Evolutionary conservation across 2,113 vertebrate genomes (phyloP).

Genomic region (Glaucomys volans): DNA sequence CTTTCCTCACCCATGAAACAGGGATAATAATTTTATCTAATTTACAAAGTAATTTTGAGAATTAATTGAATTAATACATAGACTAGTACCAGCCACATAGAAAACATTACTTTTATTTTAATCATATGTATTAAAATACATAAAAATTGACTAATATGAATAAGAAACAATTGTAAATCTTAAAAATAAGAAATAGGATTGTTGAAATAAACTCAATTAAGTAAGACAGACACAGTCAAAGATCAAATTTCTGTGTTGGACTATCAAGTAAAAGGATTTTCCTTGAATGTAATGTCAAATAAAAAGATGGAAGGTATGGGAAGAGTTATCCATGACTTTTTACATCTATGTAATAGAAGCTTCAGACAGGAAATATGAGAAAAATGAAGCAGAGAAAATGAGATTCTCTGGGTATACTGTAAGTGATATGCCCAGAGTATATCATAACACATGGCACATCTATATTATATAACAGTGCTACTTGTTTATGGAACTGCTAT

Average conservation of each 20-base stretch:
- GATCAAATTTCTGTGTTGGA: not conserved
- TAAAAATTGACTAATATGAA: constrained; percentile 8
- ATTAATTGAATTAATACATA: constrained; percentile 15
- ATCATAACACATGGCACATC: not conserved
- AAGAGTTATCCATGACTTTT: not conserved
- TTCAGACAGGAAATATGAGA: not conserved
- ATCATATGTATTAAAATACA: not conserved
- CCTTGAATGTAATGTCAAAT: not conserved
- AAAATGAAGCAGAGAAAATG: not conserved
- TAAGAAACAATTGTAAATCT: not conserved
- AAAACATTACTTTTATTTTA: constrained; percentile 42
- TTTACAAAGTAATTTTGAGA: not conserved
- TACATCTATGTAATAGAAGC: not conserved
- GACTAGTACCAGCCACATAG: not conserved
- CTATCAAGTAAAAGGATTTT: not conserved
- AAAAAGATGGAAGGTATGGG: not conserved
- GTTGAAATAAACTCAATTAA: not conserved
- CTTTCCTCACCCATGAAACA: not conserved
- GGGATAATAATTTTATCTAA: not conserved
- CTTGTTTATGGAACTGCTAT: not conserved
- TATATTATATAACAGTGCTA: not conserved
- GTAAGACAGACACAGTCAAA: not conserved
- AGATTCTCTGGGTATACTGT: not conserved
- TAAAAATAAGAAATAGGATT: constrained; percentile 21
- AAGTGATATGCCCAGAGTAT: not conserved